Percentiles rank a stretch among this genome's conserved stretches.
Conservation (phyloP, 2,888 invertebrate species). For the Rhamnusium bicolor region DNA sequence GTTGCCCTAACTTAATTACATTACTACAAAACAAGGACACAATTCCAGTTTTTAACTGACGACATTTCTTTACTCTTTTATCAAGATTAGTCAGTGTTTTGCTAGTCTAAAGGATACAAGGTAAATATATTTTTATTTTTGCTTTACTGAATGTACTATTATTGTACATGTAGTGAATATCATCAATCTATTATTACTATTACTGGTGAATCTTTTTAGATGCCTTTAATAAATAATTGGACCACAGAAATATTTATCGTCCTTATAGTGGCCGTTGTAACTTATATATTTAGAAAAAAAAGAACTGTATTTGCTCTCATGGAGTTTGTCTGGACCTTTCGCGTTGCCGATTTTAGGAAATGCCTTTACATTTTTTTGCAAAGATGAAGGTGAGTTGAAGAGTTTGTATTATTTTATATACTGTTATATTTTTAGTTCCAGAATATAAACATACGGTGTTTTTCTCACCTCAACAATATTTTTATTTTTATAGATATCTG, state of each 20-base stretch:
- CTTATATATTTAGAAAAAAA: slow-evolving; percentile 39
- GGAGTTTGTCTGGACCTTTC: slow-evolving; percentile 52
- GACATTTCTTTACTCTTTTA: not conserved
- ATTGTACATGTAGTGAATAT: not conserved
- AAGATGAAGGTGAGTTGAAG: slow-evolving; percentile 51
- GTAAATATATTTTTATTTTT: not conserved
- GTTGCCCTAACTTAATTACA: not conserved
- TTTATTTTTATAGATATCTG: too few relatives aligned
- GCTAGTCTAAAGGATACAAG: not conserved
- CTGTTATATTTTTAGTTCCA: too few relatives aligned
- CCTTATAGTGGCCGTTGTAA: not conserved
- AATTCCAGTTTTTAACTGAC: not conserved
- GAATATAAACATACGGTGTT: too few relatives aligned
- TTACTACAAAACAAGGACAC: slow-evolving; percentile 17
- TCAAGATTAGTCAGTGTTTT: not conserved
- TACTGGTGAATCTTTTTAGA: not conserved
- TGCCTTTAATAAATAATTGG: slow-evolving; percentile 19
- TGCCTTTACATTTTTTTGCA: slow-evolving; percentile 50
- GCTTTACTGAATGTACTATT: not conserved
- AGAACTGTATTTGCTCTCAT: slow-evolving; percentile 46
- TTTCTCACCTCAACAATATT: too few relatives aligned
- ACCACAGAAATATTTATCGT: slow-evolving; percentile 3
- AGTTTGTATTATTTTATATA: not conserved
- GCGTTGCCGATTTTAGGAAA: slow-evolving; percentile 57
- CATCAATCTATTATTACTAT: not conserved